These are phyloP conservation scores for Apis laboriosa DNA, from an alignment of 1,140 invertebrate genomes.

Conservation along the genomic window DNA sequence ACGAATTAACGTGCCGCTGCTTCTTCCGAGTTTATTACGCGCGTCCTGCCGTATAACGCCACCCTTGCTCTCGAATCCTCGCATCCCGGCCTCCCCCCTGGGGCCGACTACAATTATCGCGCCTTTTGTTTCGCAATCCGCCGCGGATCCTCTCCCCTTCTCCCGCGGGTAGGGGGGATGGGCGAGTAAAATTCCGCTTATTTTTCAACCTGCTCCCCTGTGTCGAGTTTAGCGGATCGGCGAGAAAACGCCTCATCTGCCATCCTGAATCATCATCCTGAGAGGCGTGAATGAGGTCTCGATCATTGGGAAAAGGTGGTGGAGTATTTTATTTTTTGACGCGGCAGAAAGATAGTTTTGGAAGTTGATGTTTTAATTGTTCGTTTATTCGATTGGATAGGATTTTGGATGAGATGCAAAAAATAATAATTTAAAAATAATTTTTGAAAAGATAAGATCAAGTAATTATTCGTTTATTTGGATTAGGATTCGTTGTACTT, in stretches of 20 bases:
- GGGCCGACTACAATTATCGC: conserved; percentile 76
- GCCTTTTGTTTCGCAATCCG: conserved; percentile 77
- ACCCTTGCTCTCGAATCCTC: conserved; percentile 8
- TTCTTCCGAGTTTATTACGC: conserved; percentile 75
- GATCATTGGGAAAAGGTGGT: not conserved
- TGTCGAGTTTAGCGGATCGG: conserved; percentile 30
- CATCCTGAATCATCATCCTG: conserved; percentile 37
- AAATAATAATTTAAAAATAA: too few species aligned
- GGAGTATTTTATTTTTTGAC: too few species aligned
- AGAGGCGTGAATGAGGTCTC: conserved; percentile 17
- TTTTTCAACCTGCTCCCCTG: conserved; percentile 64
- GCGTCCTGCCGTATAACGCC: conserved; percentile 47
- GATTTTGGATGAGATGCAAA: too few species aligned
- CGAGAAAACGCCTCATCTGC: conserved; percentile 29
- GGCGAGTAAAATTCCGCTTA: conserved; percentile 59
- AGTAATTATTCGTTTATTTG: too few species aligned
- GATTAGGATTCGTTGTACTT: too few species aligned
- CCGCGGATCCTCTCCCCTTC: conserved; percentile 23
- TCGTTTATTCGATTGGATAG: too few species aligned
- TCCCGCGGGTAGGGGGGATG: conserved; percentile 7
- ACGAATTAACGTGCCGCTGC: conserved; percentile 77
- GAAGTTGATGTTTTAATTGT: too few species aligned
- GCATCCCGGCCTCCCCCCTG: conserved; percentile 47
- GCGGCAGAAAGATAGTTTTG: too few species aligned
- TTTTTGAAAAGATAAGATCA: too few species aligned